A percentile compares a stretch with the other conserved stretches of the same genome.
Conservation (phyloP, 2,888 invertebrate genomes). For the Microctonus brassicae region DNA sequence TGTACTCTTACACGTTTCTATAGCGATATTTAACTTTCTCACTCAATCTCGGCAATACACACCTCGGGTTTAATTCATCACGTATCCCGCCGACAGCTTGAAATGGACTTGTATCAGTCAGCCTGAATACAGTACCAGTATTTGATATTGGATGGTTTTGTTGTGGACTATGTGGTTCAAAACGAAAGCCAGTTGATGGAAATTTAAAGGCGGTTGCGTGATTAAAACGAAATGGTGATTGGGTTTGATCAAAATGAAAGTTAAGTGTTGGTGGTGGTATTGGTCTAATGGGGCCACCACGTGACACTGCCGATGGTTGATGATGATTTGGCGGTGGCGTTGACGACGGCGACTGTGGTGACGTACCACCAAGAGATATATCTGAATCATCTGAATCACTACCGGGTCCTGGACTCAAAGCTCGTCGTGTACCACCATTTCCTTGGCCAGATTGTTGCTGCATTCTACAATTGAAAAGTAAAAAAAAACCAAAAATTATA, state of each 20-base stretch:
- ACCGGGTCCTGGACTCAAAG: slow-evolving; percentile 63
- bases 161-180: slow-evolving; percentile 66
- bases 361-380: slow-evolving; percentile 66
- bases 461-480: slow-evolving; percentile 57
- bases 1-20: slow-evolving; percentile 9
- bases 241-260: slow-evolving; percentile 66
- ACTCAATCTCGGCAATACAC: slow-evolving; percentile 30
- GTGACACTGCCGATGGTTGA: slow-evolving; percentile 63
- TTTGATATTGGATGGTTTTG: slow-evolving; percentile 64
- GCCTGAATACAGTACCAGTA: slow-evolving; percentile 65
- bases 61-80: slow-evolving; percentile 67
- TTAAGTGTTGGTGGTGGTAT: slow-evolving; percentile 64
- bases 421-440: slow-evolving; percentile 58
- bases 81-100: slow-evolving; percentile 67
- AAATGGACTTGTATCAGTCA: slow-evolving; percentile 67
- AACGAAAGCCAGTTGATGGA: slow-evolving; percentile 64
- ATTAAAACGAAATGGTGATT: slow-evolving; percentile 64
- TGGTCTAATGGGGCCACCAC: slow-evolving; percentile 64
- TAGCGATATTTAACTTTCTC: slow-evolving; percentile 14
- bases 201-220: slow-evolving; percentile 66
- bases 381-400: slow-evolving; percentile 67
- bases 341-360: slow-evolving; percentile 65
- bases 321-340: slow-evolving; percentile 60
- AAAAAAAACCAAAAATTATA: slow-evolving; percentile 1
- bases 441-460: slow-evolving; percentile 67